Percentiles rank a stretch among this genome's conserved stretches.
Conservation (phyloP, 1,140 invertebrate genomes). For the Procambarus clarkii region DNA sequence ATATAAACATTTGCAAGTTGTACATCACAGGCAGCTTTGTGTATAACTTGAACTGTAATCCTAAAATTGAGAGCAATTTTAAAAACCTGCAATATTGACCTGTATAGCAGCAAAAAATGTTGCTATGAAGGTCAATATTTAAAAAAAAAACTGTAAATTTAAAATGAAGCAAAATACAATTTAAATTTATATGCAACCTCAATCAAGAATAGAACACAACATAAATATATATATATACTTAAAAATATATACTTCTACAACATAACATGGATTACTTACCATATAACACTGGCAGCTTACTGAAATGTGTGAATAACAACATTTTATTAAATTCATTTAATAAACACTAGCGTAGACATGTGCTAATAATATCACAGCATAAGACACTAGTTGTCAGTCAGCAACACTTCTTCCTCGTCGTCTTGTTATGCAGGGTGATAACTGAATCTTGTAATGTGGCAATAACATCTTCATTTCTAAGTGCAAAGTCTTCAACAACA, state of each 20-base stretch:
- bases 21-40: neutral
- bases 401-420: neutral
- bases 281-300: no score
- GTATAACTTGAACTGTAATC: neutral
- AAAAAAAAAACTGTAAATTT: neutral
- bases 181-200: neutral
- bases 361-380: neutral
- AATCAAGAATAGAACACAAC: neutral
- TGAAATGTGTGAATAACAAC: no score
- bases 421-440: neutral
- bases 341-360: neutral
- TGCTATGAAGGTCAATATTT: neutral
- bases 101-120: neutral
- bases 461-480: neutral
- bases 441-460: neutral
- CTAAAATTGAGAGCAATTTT: neutral
- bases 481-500: conserved; percentile 40
- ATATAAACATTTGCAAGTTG: neutral
- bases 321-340: neutral
- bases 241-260: neutral
- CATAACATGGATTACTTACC: neutral
- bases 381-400: neutral
- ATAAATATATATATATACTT: neutral
- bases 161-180: neutral
- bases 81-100: neutral